Percentiles rank a stretch among this genome's conserved stretches.
phyloP scores from a whole-genome alignment of 2,797 vertebrate genomes.

The Tokudaia muenninki region DNA sequence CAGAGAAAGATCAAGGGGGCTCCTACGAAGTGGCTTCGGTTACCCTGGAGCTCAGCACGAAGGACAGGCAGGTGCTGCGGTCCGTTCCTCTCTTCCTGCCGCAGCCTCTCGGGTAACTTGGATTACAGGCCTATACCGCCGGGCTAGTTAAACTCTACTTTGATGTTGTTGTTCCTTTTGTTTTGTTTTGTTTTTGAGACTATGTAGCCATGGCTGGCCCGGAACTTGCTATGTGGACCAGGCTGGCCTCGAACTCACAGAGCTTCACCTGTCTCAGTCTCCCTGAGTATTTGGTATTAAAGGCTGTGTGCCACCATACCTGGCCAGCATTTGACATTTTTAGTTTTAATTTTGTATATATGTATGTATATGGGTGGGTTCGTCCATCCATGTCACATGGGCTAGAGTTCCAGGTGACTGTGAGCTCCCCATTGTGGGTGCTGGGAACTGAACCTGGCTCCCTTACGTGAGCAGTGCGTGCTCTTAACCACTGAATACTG shows the following conservation, averaged over 20 bases:
- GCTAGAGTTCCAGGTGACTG: neutral
- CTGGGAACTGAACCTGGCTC: neutral
- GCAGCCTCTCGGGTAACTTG: neutral
- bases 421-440: neutral
- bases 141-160: neutral
- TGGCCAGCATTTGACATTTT: neutral
- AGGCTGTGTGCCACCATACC: neutral
- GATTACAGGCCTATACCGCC: neutral
- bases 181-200: neutral
- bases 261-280: neutral
- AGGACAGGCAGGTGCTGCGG: accelerated
- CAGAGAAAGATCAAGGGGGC: neutral
- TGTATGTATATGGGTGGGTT: neutral
- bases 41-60: neutral
- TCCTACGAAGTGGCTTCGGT: neutral
- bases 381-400: neutral
- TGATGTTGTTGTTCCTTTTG: neutral
- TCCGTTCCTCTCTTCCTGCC: neutral
- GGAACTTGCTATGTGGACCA: neutral
- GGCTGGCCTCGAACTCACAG: neutral
- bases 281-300: neutral
- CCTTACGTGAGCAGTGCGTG: neutral
- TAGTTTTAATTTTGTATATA: neutral
- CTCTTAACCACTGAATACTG: neutral
- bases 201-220: neutral